Percentiles rank a stretch among this genome's conserved stretches.
phyloP scores from a whole-genome alignment of 2,888 invertebrate genomes.

The Sepioteuthis lessoniana region DNA sequence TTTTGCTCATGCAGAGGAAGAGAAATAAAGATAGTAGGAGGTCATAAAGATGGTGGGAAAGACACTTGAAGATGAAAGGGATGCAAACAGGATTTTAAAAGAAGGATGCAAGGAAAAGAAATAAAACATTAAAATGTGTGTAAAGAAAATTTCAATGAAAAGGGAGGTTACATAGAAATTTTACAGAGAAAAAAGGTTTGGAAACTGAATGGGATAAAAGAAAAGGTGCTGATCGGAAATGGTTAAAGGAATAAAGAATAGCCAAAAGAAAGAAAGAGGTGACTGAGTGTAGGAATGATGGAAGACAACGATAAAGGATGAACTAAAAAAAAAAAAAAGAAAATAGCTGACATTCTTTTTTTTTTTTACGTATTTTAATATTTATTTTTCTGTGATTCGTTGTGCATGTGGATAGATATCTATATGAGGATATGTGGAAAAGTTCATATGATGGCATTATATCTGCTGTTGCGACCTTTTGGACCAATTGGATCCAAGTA shows the following conservation, averaged over 20 bases:
- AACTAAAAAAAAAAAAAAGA: not conserved
- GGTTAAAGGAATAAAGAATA: not conserved
- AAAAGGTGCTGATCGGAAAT: not conserved
- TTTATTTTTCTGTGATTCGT: too few species aligned
- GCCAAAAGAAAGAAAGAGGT: not conserved
- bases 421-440: too few species aligned
- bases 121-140: not conserved
- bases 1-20: not conserved
- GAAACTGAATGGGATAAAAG: too few species aligned
- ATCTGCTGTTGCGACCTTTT: too few species aligned
- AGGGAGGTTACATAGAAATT: not conserved
- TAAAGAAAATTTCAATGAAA: not conserved
- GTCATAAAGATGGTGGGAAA: not conserved
- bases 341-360: not conserved
- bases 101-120: conserved; percentile 13
- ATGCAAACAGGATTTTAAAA: not conserved
- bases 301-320: not conserved
- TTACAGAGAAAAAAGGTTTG: not conserved
- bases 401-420: too few species aligned
- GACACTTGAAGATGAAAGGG: not conserved
- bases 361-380: not conserved
- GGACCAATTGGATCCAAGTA: too few species aligned
- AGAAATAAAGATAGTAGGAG: not conserved
- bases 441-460: too few species aligned
- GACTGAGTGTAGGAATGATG: not conserved